A percentile compares a stretch with the other conserved stretches of the same genome.
These are phyloP conservation scores for Clarias batrachus DNA, from an alignment of 2,113 vertebrate genomes.

Conservation along the genomic window DNA sequence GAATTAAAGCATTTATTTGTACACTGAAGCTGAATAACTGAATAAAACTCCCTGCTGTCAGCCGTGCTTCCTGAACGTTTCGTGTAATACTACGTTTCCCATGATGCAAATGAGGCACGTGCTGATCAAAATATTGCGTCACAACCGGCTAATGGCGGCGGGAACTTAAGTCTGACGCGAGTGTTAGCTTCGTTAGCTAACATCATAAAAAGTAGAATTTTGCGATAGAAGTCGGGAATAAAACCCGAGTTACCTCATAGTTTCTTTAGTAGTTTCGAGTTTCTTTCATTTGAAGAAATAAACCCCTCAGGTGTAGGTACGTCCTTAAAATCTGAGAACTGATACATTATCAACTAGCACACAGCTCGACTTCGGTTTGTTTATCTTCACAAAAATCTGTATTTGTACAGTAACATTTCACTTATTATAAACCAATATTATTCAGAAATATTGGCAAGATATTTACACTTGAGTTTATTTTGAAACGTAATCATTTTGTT, in stretches of 20 bases:
- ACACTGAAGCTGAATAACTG: too few species aligned
- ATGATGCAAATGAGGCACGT: not conserved
- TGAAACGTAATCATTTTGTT: too few species aligned
- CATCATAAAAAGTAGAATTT: not conserved
- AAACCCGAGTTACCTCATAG: not conserved
- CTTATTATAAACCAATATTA: not conserved
- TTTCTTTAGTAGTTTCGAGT: too few species aligned
- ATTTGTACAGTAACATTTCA: not conserved
- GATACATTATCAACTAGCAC: not conserved
- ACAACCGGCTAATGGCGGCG: slow-evolving; percentile 7
- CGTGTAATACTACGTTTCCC: not conserved
- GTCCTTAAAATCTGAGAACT: not conserved
- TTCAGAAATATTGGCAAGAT: too few species aligned
- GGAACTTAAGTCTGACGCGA: not conserved
- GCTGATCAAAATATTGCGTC: not conserved
- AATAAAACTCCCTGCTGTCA: not conserved
- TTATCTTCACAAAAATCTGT: not conserved
- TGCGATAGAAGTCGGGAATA: not conserved
- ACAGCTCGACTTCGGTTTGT: not conserved
- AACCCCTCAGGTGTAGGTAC: not conserved
- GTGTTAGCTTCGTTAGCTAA: not conserved
- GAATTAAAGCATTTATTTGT: not conserved
- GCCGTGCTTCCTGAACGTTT: too few species aligned
- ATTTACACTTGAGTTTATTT: not conserved
- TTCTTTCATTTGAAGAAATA: not conserved